Percentiles rank a stretch among this genome's conserved stretches.
Conservation (phyloP, 2,888 invertebrate genomes). For the Parnassius glacialis region DNA sequence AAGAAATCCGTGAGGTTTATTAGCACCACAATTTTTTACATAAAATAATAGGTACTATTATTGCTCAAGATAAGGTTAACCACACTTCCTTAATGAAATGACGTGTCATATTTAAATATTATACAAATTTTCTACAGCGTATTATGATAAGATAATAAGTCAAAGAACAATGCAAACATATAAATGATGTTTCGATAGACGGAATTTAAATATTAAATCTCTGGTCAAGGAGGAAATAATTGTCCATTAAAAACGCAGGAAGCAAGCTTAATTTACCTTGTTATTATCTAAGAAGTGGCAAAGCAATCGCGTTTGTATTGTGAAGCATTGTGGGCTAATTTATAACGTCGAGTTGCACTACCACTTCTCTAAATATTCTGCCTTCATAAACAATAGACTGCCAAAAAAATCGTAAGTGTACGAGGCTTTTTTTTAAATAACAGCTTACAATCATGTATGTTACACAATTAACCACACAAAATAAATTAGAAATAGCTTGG, state of each 20-base stretch:
- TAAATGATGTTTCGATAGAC: constrained; percentile 36
- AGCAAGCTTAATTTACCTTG: constrained; percentile 34
- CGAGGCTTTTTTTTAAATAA: too few species aligned
- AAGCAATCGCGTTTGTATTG: constrained; percentile 7
- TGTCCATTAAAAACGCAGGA: constrained; percentile 37
- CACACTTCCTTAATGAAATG: constrained; percentile 10
- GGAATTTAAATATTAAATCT: constrained; percentile 37
- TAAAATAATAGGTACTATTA: too few species aligned
- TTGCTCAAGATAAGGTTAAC: too few species aligned
- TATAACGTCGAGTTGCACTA: not conserved
- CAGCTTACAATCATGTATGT: too few species aligned
- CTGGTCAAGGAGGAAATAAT: constrained; percentile 38
- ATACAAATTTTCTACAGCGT: constrained; percentile 24
- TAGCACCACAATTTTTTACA: too few species aligned
- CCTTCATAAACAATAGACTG: not conserved
- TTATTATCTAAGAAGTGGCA: constrained; percentile 24
- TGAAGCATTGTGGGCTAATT: constrained; percentile 3
- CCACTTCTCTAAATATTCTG: not conserved
- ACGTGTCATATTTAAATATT: constrained; percentile 13
- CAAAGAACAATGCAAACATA: constrained; percentile 37
- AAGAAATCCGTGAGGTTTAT: too few species aligned
- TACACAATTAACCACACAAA: too few species aligned
- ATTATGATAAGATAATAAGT: constrained; percentile 30
- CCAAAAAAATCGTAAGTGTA: too few species aligned
- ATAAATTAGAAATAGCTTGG: too few species aligned